Base-by-base conservation (phyloP, 2,113 vertebrate genomes). In the Paramormyrops kingsleyae region DNA sequence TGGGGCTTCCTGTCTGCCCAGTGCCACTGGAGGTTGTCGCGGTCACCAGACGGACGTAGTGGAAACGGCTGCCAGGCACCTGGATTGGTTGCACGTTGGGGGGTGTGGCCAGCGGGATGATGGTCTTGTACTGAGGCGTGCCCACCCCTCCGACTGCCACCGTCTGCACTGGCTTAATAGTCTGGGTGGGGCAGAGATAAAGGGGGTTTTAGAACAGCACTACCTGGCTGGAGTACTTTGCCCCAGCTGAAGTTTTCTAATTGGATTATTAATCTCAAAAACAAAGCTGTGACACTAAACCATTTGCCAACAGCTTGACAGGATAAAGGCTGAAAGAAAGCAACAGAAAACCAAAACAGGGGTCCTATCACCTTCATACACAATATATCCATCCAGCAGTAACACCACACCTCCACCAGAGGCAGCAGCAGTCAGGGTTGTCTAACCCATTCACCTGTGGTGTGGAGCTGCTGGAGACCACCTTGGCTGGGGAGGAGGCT, bases 81-180 rank as follows among this genome's bases (percentile, higher is more conserved):
- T 99, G 98, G 91, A 99, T 99, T 94, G 98, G 99, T 94, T 99
- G 99, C 91, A 99, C 97, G 46, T 98, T 99, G 2, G 97, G 96
- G 90, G 98, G 97, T 39, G 97, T 97, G 92, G 97, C 94, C 95
- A 99, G 94, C 1, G 99, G 99, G 95, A 99, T 98, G 94, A 99
- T 98, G 90, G 98, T 98, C 95, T 99, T 99, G 94, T 97, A 99
- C 49, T 99, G 98, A 90, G 98, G 96, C 47, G 97, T 93, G 83
- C 94, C 93, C 90, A 99, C 96, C 89, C 97, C 97, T 89, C 97
- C 97, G 83, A 99, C 96, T 35, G 97, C 93, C 93, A 99, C 96
- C 42, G 97, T 96, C 94, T 98, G 98, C 70, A 98, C 96, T 21
- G 97, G 96, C 93, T 99, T 99, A 90, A 98, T 95, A 90, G 92